Conservation (phyloP, 2,113 vertebrate species). For the Podocnemis expansa region DNA sequence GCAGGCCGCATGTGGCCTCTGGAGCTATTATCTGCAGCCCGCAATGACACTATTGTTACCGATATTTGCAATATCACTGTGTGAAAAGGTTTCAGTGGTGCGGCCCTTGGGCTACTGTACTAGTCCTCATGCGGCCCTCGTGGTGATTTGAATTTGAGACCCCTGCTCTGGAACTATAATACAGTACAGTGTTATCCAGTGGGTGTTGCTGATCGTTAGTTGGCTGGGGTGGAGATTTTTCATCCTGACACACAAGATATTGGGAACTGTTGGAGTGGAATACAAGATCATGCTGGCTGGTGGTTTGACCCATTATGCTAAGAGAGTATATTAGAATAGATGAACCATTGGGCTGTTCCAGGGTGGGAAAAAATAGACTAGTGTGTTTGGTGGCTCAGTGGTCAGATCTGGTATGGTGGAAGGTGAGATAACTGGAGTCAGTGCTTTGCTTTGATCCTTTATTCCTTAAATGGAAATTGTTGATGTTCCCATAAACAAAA, state of each 20-base stretch:
- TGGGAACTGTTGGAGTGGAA: fast-evolving
- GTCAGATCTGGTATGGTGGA: not conserved
- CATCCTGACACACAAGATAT: not conserved
- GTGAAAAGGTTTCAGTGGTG: too few relatives aligned
- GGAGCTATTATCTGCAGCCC: too few relatives aligned
- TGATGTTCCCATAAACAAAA: not conserved
- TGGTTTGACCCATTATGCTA: not conserved
- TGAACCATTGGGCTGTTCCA: not conserved
- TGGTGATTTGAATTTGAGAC: too few relatives aligned
- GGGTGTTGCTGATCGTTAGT: fast-evolving
- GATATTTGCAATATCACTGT: too few relatives aligned
- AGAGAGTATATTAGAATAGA: not conserved
- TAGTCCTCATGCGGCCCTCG: too few relatives aligned
- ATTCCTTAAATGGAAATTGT: not conserved
- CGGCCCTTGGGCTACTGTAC: too few relatives aligned
- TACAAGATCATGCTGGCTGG: fast-evolving
- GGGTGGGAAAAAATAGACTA: not conserved
- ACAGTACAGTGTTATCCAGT: not conserved
- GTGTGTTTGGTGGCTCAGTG: not conserved
- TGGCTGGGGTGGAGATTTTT: not conserved
- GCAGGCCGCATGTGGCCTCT: too few relatives aligned
- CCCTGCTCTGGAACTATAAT: too few relatives aligned
- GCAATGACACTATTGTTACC: too few relatives aligned
- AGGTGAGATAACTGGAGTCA: not conserved
- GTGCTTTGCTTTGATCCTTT: not conserved